phyloP scores from a whole-genome alignment of 2,797 vertebrate species.

The Lophotriccus pileatus region DNA sequence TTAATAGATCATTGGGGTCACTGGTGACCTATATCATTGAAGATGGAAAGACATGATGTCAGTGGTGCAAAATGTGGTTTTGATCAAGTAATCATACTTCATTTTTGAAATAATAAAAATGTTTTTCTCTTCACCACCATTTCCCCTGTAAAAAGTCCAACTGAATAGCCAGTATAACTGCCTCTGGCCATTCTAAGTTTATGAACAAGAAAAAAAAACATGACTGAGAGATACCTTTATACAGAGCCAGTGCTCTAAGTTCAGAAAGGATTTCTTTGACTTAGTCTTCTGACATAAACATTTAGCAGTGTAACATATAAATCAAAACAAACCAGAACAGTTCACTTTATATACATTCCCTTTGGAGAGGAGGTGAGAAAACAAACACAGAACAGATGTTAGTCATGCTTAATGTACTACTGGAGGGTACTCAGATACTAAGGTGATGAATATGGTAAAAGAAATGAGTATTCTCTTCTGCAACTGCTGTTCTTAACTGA shows the following conservation, averaged over 20 bases:
- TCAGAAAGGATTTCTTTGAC: slow-evolving; percentile 30
- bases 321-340: slow-evolving; percentile 61
- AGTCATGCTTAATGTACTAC: slow-evolving; percentile 52
- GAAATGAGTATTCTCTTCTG: slow-evolving; percentile 3
- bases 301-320: slow-evolving; percentile 46
- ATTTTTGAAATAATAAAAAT: not conserved
- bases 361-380: slow-evolving; percentile 61
- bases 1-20: slow-evolving; percentile 10
- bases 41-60: slow-evolving; percentile 48
- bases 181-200: not conserved
- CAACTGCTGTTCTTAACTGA: not conserved
- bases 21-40: not conserved
- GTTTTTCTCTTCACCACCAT: not conserved
- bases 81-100: not conserved
- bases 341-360: slow-evolving; percentile 47
- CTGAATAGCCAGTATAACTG: not conserved
- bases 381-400: slow-evolving; percentile 67
- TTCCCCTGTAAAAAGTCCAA: not conserved
- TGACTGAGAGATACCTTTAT: not conserved
- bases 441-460: slow-evolving; percentile 34
- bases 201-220: not conserved
- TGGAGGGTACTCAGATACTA: slow-evolving; percentile 12
- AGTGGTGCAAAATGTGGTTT: slow-evolving; percentile 28
- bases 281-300: slow-evolving; percentile 45
- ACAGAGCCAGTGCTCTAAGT: not conserved